These are phyloP conservation scores for Tineola bisselliella DNA, from an alignment of 2,888 invertebrate genomes.

Conservation along the genomic window DNA sequence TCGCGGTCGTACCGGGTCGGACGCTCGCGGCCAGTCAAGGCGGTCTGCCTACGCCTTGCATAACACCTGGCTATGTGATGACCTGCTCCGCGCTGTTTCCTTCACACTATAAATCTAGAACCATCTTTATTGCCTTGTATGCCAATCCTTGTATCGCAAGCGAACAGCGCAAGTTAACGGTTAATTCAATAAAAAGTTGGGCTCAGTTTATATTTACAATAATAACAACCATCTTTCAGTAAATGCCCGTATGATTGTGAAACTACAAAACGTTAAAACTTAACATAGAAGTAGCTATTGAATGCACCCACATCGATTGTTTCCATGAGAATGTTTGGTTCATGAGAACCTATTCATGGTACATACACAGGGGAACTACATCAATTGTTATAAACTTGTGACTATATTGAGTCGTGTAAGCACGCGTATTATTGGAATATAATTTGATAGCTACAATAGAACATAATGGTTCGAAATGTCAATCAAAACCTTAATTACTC, in stretches of 20 bases:
- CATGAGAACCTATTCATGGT: conserved; percentile 47
- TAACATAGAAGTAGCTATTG: conserved; percentile 3
- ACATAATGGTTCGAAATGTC: neutral
- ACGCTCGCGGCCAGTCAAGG: conserved; percentile 17
- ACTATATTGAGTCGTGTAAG: neutral
- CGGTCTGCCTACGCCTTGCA: conserved; percentile 19
- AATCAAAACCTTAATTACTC: neutral
- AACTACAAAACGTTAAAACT: conserved; percentile 6
- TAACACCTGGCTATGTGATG: conserved; percentile 17
- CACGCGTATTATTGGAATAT: neutral
- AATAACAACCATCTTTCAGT: neutral
- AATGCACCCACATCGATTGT: conserved; percentile 35
- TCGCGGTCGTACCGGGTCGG: neutral
- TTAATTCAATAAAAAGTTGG: too few relatives aligned
- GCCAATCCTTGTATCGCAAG: neutral
- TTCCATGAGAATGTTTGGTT: conserved; percentile 48
- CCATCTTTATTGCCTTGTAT: neutral
- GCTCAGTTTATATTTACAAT: too few relatives aligned
- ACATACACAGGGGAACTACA: conserved; percentile 27
- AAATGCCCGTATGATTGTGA: conserved; percentile 3
- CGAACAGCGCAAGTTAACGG: neutral
- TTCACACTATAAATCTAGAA: neutral
- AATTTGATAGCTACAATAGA: neutral
- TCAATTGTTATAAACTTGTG: conserved; percentile 17
- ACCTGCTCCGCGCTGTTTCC: conserved; percentile 8